A percentile compares a stretch with the other conserved stretches of the same genome.
phyloP scores from a whole-genome alignment of 2,888 invertebrate species.

The Noctua comes region DNA sequence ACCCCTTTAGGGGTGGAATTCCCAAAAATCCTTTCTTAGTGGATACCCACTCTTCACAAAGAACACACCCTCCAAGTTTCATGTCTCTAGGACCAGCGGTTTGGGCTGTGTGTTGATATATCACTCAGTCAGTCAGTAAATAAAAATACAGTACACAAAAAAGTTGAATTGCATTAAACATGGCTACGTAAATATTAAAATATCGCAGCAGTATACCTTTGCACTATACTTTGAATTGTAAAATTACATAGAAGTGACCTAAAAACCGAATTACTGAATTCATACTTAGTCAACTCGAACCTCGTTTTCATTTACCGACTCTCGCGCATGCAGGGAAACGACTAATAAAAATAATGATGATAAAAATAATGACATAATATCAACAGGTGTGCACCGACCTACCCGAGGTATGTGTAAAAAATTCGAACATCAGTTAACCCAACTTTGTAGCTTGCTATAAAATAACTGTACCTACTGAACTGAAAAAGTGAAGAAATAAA shows the following conservation, averaged over 20 bases:
- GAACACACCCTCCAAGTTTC: too few species aligned
- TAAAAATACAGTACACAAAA: not conserved
- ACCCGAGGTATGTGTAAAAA: not conserved
- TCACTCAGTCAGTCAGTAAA: too few species aligned
- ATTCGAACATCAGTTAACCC: not conserved
- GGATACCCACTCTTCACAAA: too few species aligned
- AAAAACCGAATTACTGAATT: not conserved
- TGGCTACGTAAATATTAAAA: not conserved
- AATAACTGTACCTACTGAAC: not conserved
- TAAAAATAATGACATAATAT: not conserved
- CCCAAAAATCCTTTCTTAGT: too few species aligned
- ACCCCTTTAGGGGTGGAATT: too few species aligned
- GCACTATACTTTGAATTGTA: not conserved
- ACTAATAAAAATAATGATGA: constrained; percentile 1
- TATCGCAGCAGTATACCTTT: not conserved
- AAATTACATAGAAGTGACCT: not conserved
- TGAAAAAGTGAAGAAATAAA: not conserved
- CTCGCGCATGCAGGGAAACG: not conserved
- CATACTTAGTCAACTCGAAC: not conserved
- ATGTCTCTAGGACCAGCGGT: too few species aligned
- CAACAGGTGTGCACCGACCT: not conserved
- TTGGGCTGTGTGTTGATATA: too few species aligned
- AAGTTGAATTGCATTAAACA: too few species aligned
- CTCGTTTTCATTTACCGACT: not conserved
- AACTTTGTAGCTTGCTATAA: not conserved